A percentile compares a stretch with the other conserved stretches of the same genome.
Evolutionary conservation across 1,140 invertebrate species (phyloP).

Genomic region (Chironomus striatipennis): DNA sequence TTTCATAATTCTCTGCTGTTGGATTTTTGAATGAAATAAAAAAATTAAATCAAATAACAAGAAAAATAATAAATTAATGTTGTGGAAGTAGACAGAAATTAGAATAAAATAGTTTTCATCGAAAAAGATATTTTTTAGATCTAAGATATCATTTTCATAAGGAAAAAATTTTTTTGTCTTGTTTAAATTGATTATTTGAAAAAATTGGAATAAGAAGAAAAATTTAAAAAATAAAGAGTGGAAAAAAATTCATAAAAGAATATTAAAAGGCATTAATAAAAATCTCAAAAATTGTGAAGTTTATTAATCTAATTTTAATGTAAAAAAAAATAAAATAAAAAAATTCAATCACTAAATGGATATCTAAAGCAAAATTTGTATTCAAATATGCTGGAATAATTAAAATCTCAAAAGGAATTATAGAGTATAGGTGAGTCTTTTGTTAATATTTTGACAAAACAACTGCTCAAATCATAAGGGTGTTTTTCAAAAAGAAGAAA

Average conservation of each 20-base stretch:
- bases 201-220: not conserved
- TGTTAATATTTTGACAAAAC: not conserved
- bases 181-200: not conserved
- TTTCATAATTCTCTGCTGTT: slow-evolving; percentile 1
- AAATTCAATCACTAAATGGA: not conserved
- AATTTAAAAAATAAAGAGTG: not conserved
- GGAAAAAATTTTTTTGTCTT: too few relatives aligned
- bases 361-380: not conserved
- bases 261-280: not conserved
- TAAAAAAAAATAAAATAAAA: not conserved
- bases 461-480: not conserved
- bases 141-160: not conserved
- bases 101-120: not conserved
- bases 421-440: not conserved
- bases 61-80: not conserved
- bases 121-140: slow-evolving; percentile 5
- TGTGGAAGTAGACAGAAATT: not conserved
- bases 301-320: not conserved
- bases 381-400: slow-evolving; percentile 6
- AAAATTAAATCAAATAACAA: not conserved
- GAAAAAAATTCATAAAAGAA: not conserved
- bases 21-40: not conserved
- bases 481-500: not conserved
- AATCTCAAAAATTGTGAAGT: not conserved
- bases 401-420: not conserved